These are phyloP conservation scores for Pantala flavescens DNA, from an alignment of 1,140 invertebrate genomes.

Conservation along the genomic window DNA sequence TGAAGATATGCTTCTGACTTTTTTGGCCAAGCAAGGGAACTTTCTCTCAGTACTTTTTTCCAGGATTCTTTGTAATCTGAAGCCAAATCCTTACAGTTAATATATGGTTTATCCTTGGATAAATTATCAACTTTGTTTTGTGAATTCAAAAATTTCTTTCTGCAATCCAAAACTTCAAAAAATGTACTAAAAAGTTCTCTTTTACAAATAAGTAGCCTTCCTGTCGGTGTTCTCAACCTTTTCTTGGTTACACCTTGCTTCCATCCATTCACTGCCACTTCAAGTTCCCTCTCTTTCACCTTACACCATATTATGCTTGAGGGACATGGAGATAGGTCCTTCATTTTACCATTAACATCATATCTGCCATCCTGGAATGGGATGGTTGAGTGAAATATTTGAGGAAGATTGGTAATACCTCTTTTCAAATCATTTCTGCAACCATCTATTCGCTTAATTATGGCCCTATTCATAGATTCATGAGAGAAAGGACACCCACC, in stretches of 20 bases:
- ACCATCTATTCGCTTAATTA: slow-evolving; percentile 23
- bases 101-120: background rate
- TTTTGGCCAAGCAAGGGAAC: background rate
- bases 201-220: slow-evolving; percentile 50
- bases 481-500: slow-evolving; percentile 51
- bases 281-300: slow-evolving; percentile 39
- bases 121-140: background rate
- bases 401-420: background rate
- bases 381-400: background rate
- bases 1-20: background rate
- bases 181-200: slow-evolving; percentile 36
- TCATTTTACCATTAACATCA: background rate
- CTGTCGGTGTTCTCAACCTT: slow-evolving; percentile 39
- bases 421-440: background rate
- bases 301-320: slow-evolving; percentile 50
- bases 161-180: background rate
- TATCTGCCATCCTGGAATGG: background rate
- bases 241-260: slow-evolving; percentile 74
- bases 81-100: background rate
- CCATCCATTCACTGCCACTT: slow-evolving; percentile 67
- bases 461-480: slow-evolving; percentile 52
- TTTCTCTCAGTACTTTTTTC: background rate
- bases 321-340: slow-evolving; percentile 40
- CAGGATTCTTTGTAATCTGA: background rate
- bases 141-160: background rate